phyloP scores from a whole-genome alignment of 2,797 vertebrate genomes.

The Ibycter americanus region DNA sequence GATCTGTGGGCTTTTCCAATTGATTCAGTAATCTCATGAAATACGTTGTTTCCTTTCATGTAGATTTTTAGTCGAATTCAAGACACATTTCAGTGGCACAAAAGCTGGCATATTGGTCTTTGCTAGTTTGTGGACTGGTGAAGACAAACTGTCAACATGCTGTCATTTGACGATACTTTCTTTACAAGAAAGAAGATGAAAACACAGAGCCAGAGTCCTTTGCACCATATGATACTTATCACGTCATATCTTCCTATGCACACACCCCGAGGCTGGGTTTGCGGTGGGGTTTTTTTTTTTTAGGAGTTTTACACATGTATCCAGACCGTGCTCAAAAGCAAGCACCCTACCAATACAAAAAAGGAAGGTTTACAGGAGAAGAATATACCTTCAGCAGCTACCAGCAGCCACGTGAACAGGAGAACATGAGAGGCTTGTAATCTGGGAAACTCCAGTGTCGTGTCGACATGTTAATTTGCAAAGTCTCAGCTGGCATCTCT shows the following conservation, averaged over 20 bases:
- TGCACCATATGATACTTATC: background rate
- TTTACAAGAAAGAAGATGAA: background rate
- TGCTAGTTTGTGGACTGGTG: background rate
- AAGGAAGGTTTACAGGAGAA: background rate
- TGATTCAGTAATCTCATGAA: background rate
- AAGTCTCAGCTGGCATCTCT: background rate
- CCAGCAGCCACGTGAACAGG: fast-evolving
- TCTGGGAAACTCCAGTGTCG: background rate
- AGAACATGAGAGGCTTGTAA: background rate
- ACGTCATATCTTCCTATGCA: background rate
- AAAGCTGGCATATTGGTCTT: background rate
- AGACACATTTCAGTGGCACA: background rate
- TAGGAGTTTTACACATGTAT: background rate
- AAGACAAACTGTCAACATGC: background rate
- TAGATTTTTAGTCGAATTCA: background rate
- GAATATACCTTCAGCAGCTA: background rate
- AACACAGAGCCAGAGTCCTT: background rate
- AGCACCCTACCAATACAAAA: background rate
- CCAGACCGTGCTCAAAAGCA: background rate
- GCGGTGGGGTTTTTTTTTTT: background rate
- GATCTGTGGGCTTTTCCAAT: background rate
- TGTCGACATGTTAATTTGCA: background rate
- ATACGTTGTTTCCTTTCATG: background rate
- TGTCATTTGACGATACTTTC: background rate
- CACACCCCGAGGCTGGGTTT: background rate